These are phyloP conservation scores for Drosophila rufa DNA, from an alignment of 1,140 invertebrate species.

Conservation along the genomic window DNA sequence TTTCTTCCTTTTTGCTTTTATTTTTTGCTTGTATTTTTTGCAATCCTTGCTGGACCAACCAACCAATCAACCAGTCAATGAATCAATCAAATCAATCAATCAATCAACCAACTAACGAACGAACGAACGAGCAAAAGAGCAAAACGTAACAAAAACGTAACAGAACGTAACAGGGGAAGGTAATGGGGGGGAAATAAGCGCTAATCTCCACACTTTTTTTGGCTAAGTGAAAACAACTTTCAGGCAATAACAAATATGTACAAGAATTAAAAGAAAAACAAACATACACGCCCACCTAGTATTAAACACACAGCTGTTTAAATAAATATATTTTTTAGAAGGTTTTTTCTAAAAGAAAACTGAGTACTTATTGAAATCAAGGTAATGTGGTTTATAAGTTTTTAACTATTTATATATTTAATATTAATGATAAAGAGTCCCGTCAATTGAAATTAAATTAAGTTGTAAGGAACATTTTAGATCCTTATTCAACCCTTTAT, in stretches of 20 bases:
- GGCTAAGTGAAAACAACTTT: constrained; percentile 31
- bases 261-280: constrained; percentile 25
- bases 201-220: constrained; percentile 27
- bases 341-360: background rate
- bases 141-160: constrained; percentile 56
- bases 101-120: constrained; percentile 58
- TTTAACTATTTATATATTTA: background rate
- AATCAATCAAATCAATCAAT: constrained; percentile 34
- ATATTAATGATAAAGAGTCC: too few relatives aligned
- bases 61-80: constrained; percentile 47
- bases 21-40: constrained; percentile 20
- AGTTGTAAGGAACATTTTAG: too few relatives aligned
- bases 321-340: background rate
- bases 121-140: constrained; percentile 61
- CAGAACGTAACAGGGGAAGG: constrained; percentile 39
- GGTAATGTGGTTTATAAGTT: too few relatives aligned
- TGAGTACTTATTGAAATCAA: too few relatives aligned
- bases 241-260: constrained; percentile 43
- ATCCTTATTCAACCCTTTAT: too few relatives aligned
- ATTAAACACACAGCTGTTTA: background rate
- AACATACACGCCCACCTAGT: background rate
- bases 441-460: too few relatives aligned
- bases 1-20: constrained; percentile 20
- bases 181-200: constrained; percentile 40
- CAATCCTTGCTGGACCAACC: constrained; percentile 52